These are phyloP conservation scores for Cyphomyrus discorhynchus DNA, from an alignment of 2,113 vertebrate genomes.

Conservation along the genomic window DNA sequence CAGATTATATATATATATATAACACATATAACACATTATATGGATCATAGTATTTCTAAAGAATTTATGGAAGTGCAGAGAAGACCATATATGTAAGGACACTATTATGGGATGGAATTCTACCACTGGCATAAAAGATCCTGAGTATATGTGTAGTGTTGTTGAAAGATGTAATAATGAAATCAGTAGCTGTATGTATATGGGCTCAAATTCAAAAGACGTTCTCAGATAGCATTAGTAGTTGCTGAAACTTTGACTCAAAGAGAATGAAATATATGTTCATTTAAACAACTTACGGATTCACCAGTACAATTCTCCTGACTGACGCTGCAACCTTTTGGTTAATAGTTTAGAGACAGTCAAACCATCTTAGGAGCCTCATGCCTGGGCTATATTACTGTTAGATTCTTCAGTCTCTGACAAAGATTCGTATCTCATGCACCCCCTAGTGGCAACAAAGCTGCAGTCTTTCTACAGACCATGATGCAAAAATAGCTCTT, in stretches of 20 bases:
- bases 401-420: not conserved
- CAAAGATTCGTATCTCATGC: not conserved
- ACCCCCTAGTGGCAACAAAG: not conserved
- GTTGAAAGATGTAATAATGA: not conserved
- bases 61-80: not conserved
- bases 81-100: not conserved
- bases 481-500: not conserved
- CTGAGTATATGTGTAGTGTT: not conserved
- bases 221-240: not conserved
- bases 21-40: not conserved
- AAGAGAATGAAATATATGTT: not conserved
- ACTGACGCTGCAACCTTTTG: not conserved
- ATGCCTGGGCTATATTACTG: not conserved
- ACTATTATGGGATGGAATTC: not conserved
- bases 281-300: not conserved
- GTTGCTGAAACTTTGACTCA: not conserved
- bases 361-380: not conserved
- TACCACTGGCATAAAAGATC: not conserved
- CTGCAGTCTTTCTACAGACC: not conserved
- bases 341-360: not conserved
- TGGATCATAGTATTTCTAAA: not conserved
- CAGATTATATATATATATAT: not conserved
- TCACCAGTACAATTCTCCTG: not conserved
- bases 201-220: not conserved
- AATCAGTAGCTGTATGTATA: not conserved